Evolutionary conservation across 2,888 invertebrate genomes (phyloP).

Genomic region (Drosophila greeni): DNA sequence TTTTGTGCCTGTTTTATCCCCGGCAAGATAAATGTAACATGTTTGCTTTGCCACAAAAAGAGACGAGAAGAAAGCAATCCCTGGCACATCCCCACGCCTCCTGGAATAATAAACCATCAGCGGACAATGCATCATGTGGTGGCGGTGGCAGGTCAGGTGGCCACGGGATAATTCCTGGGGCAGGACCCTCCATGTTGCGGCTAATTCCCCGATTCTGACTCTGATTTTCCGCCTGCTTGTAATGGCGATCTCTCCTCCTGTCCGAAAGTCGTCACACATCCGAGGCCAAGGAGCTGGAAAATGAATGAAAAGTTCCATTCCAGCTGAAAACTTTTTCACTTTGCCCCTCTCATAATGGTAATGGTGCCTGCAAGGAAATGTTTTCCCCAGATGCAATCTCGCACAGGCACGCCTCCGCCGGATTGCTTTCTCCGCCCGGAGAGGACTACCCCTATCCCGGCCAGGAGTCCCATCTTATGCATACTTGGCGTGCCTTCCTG

Average conservation of each 20-base stretch:
- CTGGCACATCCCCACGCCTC: neutral
- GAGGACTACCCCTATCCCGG: neutral
- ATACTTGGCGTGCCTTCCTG: constrained; percentile 29
- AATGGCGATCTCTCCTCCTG: constrained; percentile 13
- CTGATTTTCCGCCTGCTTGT: constrained; percentile 8
- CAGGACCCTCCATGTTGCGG: constrained; percentile 21
- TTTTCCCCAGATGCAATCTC: constrained; percentile 32
- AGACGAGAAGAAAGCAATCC: neutral
- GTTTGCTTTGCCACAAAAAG: constrained; percentile 49
- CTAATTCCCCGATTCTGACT: constrained; percentile 48
- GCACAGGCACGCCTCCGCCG: constrained; percentile 15
- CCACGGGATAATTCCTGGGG: constrained; percentile 53
- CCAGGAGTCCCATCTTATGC: constrained; percentile 13
- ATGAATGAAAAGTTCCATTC: constrained; percentile 26
- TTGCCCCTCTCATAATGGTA: constrained; percentile 25
- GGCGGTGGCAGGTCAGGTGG: constrained; percentile 17
- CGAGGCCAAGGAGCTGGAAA: constrained; percentile 10
- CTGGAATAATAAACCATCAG: constrained; percentile 36
- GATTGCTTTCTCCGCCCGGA: neutral
- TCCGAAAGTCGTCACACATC: constrained; percentile 8
- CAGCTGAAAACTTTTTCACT: constrained; percentile 40
- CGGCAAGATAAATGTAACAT: constrained; percentile 66
- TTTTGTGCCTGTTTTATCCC: constrained; percentile 45
- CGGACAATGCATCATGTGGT: constrained; percentile 51
- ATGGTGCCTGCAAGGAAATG: constrained; percentile 29